Evolutionary conservation across 2,888 invertebrate species (phyloP).

Genomic region (Orthonychiurus folsomi): DNA sequence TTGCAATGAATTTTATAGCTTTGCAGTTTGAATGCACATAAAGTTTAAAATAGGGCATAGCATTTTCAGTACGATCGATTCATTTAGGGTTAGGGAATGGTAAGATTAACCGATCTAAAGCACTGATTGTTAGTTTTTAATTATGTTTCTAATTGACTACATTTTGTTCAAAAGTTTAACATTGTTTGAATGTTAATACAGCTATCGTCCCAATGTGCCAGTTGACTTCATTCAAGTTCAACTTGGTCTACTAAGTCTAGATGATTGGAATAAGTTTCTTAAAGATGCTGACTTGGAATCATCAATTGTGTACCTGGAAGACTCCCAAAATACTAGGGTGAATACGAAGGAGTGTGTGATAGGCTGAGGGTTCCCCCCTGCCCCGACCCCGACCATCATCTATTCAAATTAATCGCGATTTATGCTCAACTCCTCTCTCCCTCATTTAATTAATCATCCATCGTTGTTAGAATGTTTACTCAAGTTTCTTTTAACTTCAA

Average conservation of each 20-base stretch:
- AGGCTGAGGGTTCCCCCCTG: no score
- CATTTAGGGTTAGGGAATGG: no score
- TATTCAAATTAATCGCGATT: no score
- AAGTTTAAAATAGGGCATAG: no score
- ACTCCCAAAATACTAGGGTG: constrained; percentile 38
- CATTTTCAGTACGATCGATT: no score
- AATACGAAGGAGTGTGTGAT: constrained; percentile 40
- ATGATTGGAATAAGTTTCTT: constrained; percentile 39
- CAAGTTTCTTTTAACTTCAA: no score
- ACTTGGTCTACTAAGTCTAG: constrained; percentile 35
- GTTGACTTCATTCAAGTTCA: constrained; percentile 38
- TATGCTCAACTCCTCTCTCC: no score
- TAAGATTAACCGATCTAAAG: not conserved
- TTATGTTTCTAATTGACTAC: constrained; percentile 6
- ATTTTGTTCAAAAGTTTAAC: constrained; percentile 5
- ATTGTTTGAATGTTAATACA: constrained; percentile 31
- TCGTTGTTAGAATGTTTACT: no score
- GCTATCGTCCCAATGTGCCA: constrained; percentile 39
- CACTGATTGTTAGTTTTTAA: not conserved
- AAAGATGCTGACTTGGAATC: constrained; percentile 37
- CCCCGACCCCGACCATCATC: no score
- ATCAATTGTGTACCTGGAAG: constrained; percentile 38
- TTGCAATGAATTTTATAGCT: not conserved
- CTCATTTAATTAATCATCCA: no score
- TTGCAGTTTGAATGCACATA: not conserved